Conservation (phyloP, 2,113 vertebrate genomes). For the Macroglossus sobrinus region DNA sequence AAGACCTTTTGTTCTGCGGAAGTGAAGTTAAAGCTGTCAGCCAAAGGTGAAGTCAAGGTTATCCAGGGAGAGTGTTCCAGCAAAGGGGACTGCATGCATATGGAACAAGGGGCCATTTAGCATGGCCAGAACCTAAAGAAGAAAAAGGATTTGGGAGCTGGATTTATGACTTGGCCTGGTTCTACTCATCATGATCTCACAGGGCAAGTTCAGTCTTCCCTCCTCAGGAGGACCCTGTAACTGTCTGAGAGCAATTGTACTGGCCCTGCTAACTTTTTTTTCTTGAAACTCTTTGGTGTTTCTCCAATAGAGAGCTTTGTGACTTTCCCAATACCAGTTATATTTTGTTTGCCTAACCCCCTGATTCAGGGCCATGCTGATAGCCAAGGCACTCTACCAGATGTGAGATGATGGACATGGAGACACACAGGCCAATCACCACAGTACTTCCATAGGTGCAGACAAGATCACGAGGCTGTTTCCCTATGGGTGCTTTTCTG, state of each 20-base stretch:
- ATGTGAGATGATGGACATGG: background rate
- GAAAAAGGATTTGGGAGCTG: background rate
- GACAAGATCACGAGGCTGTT: background rate
- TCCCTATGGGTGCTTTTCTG: background rate
- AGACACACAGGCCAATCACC: background rate
- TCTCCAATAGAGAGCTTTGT: background rate
- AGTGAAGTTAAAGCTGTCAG: background rate
- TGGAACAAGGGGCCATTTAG: background rate
- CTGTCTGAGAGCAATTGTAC: background rate
- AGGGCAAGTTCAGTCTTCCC: background rate
- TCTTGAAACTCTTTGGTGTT: background rate
- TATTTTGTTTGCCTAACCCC: background rate
- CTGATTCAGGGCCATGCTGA: background rate
- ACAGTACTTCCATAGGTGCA: background rate
- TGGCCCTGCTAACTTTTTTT: background rate
- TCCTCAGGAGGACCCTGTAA: background rate
- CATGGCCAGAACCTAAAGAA: background rate
- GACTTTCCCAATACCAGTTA: background rate
- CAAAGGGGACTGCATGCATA: background rate
- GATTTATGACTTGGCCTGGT: background rate
- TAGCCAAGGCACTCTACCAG: background rate
- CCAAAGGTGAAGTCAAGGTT: background rate
- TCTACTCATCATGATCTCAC: background rate
- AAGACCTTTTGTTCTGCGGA: background rate
- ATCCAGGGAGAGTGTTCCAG: background rate